phyloP scores from a whole-genome alignment of 2,888 invertebrate species.

The Globia sparganii region DNA sequence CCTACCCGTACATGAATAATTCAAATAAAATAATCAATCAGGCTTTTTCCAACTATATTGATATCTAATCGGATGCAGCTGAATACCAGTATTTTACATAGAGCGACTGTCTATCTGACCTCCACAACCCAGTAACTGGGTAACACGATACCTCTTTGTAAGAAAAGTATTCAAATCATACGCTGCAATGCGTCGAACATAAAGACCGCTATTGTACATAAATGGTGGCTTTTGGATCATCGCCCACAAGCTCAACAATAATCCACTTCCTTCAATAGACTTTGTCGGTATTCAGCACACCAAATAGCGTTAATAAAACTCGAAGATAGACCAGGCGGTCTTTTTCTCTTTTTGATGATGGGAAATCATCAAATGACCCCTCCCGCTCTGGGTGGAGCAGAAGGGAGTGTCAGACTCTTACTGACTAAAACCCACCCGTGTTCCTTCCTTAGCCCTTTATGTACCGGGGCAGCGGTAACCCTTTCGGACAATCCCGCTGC shows the following conservation, averaged over 20 bases:
- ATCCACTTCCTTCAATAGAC: slow-evolving; percentile 14
- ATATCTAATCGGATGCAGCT: neutral
- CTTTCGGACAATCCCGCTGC: too few species aligned
- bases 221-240: slow-evolving; percentile 11
- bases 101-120: neutral
- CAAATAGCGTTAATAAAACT: neutral
- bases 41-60: too few species aligned
- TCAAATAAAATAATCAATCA: neutral
- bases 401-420: too few species aligned
- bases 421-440: too few species aligned
- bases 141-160: neutral
- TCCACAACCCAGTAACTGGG: neutral
- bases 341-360: too few species aligned
- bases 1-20: neutral
- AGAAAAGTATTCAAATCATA: neutral
- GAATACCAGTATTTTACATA: neutral
- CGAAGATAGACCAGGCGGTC: neutral
- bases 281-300: neutral
- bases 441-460: too few species aligned
- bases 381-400: too few species aligned
- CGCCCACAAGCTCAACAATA: slow-evolving; percentile 27
- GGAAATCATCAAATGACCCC: too few species aligned
- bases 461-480: too few species aligned
- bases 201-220: neutral
- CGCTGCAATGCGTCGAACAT: slow-evolving; percentile 3